phyloP scores from a whole-genome alignment of 1,140 invertebrate genomes.

The Ceratitis capitata region DNA sequence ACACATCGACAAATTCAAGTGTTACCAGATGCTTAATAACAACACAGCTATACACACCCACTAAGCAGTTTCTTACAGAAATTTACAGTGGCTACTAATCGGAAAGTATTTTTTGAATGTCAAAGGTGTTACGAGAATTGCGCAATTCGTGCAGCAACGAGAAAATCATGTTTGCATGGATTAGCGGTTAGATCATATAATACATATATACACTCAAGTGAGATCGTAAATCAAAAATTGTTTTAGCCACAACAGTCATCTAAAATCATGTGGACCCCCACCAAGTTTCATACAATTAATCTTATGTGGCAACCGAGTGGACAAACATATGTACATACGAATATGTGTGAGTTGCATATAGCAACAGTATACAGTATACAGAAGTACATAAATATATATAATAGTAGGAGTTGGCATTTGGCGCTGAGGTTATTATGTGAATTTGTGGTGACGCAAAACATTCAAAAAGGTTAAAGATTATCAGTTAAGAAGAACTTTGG shows the following conservation, averaged over 20 bases:
- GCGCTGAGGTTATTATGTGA: background rate
- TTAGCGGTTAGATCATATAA: background rate
- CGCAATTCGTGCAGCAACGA: background rate
- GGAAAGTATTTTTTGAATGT: conserved; percentile 4
- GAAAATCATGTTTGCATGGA: background rate
- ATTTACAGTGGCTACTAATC: background rate
- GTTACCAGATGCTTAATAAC: background rate
- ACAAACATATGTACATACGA: background rate
- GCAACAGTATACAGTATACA: too few relatives aligned
- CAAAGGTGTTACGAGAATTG: background rate
- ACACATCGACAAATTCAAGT: background rate
- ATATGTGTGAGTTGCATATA: background rate
- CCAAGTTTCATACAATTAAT: background rate
- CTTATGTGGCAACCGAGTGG: background rate
- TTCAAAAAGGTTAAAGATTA: background rate
- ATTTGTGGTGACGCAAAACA: background rate
- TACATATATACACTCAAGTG: background rate
- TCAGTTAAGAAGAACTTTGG: background rate
- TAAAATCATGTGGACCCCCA: background rate
- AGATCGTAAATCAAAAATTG: background rate
- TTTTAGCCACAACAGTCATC: background rate
- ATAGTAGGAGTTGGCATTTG: background rate
- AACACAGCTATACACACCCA: background rate
- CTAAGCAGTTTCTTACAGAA: background rate
- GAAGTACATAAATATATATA: background rate